A percentile compares a stretch with the other conserved stretches of the same genome.
These are phyloP conservation scores for Centropus unirufus DNA, from an alignment of 2,113 vertebrate species.

Conservation along the genomic window DNA sequence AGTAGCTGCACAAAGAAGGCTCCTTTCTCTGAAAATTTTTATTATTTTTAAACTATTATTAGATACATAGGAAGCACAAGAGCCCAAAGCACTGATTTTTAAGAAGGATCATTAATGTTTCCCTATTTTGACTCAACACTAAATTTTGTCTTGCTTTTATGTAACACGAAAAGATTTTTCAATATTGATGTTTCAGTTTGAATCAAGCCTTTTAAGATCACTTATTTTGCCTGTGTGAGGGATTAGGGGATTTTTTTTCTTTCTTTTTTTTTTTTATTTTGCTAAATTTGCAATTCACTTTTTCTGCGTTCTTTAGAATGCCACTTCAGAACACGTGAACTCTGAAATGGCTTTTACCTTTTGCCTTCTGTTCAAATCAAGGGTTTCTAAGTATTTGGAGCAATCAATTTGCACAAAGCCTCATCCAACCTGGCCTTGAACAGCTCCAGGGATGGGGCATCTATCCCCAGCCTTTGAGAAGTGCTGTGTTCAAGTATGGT, in stretches of 20 bases:
- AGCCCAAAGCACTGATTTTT: background rate
- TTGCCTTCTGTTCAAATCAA: background rate
- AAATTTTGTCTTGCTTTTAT: background rate
- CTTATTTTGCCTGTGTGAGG: background rate
- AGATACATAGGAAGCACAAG: background rate
- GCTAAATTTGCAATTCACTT: background rate
- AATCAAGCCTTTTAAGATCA: background rate
- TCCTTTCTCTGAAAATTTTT: background rate
- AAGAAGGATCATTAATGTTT: background rate
- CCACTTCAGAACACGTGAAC: background rate
- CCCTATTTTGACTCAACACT: background rate
- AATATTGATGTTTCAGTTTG: background rate
- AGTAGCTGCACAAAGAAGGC: background rate
- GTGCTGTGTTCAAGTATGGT: background rate
- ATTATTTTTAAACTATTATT: background rate
- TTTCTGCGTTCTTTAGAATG: background rate
- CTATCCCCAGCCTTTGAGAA: background rate
- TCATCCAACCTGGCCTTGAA: too few relatives aligned
- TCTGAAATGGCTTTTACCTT: background rate
- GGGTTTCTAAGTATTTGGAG: background rate
- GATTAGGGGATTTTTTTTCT: background rate
- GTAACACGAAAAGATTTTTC: background rate
- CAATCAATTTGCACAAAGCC: background rate
- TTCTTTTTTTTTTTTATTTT: background rate
- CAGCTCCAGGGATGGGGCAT: too few relatives aligned